Percentiles rank a stretch among this genome's conserved stretches.
phyloP scores from a whole-genome alignment of 2,797 vertebrate species.

The Melanotaenia pygmaea region DNA sequence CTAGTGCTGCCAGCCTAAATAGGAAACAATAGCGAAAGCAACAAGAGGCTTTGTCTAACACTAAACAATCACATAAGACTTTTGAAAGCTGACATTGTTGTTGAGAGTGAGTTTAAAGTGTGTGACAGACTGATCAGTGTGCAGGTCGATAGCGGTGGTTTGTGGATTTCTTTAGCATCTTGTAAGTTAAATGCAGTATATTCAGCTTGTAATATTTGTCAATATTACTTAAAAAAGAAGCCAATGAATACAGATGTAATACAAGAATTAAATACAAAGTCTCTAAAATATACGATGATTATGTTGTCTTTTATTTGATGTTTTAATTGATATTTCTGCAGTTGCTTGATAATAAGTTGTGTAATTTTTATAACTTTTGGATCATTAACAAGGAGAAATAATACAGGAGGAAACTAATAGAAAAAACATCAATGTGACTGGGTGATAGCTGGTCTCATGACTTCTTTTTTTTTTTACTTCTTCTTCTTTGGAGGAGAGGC shows the following conservation, averaged over 20 bases:
- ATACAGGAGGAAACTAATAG: conserved; percentile 4
- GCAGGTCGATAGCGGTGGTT: neutral
- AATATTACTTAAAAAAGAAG: neutral
- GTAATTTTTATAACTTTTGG: neutral
- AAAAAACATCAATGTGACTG: conserved; percentile 10
- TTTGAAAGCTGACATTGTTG: conserved; percentile 27
- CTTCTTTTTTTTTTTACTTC: conserved; percentile 16
- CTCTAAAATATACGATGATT: neutral
- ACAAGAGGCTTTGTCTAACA: conserved; percentile 32
- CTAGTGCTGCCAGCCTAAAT: conserved; percentile 33
- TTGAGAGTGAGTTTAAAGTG: conserved; percentile 5
- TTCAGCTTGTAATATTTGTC: neutral
- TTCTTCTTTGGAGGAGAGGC: conserved; percentile 41
- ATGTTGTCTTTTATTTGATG: neutral
- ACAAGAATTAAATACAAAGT: neutral
- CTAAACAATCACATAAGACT: conserved; percentile 13
- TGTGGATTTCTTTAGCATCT: neutral
- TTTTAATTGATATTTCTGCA: neutral
- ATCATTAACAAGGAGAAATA: neutral
- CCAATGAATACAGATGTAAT: neutral
- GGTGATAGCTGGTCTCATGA: conserved; percentile 49
- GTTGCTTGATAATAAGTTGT: neutral
- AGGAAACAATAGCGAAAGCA: conserved; percentile 42
- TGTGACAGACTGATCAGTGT: conserved; percentile 10
- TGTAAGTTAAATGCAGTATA: neutral